Evolutionary conservation across 1,140 invertebrate genomes (phyloP), one percentile per base, ranked within the genome.

Genomic region (Drosophila guanche): DNA sequence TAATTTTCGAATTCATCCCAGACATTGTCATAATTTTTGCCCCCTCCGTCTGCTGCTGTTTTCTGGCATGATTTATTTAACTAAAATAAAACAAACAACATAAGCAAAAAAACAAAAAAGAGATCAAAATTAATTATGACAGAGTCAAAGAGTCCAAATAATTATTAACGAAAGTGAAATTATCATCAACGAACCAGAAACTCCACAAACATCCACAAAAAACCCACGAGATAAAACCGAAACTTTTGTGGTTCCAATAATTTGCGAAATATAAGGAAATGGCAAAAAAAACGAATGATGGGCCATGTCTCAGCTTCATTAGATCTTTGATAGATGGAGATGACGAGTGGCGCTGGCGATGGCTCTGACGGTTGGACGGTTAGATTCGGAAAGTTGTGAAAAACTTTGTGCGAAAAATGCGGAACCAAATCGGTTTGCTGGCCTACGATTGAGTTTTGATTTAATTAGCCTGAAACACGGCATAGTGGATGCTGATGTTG

Each of bases 131-230:
- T 85, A 79, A 84, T 84, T 84, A 79, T 54, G 52, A 50, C 69
- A 83, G 56, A 69, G 58, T 69, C 46, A 67, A 67, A 83, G 65
- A 63, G 48, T 61, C 55, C 47, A 56, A 59, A 61, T 42, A 60
- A 53, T 71, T 76, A 68, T 79, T 79, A 76, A 84, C 68, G 80
- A 84, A 85, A 84, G 79, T 76, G 76, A 84, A 85, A 75, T 75
- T 75, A 67, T 75, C 54, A 66, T 66, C 37, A 66, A 25, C 71
- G 41, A 50, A 72, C 33, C 40, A 29, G 51, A 54, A 74, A 43
- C 51, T 20, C 27, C n/a, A 41, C 14, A 54, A 45, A 48, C 8
- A 47, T 12, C 40, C 48, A 47, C 4, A 33, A 41, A 8, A 22
- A 20, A 40, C 50, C 29, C 16, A 14, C 10, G 5, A 14, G 16